Conservation (phyloP, 30 jellyfish, hydroid and myxozoan species). For the Pseudorhiza aurosa region DNA sequence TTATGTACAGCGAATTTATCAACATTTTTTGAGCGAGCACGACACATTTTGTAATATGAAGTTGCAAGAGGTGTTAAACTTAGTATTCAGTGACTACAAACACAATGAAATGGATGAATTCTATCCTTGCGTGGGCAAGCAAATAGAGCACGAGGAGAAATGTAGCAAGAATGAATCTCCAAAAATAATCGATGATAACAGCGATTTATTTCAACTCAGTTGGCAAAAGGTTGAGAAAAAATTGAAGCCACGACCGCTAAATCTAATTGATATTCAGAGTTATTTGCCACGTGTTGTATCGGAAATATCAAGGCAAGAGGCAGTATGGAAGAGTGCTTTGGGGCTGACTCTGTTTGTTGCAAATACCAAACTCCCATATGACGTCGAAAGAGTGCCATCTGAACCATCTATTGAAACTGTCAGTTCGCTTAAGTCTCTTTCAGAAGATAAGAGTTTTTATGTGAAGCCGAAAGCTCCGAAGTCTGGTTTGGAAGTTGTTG, state of each 20-base stretch:
- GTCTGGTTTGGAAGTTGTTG: conserved; percentile 81
- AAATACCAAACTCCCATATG: conserved; percentile 51
- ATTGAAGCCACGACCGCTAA: conserved; percentile 45
- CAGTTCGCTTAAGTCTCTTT: not conserved
- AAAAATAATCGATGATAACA: not conserved
- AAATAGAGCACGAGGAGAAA: not conserved
- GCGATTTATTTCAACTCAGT: not conserved
- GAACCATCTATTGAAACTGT: not conserved
- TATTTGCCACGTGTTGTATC: conserved; percentile 82
- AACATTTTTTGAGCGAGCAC: conserved; percentile 18
- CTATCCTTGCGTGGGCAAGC: not conserved
- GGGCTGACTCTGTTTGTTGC: conserved; percentile 77
- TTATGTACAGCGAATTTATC: conserved; percentile 59
- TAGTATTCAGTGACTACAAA: conserved; percentile 39
- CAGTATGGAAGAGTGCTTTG: conserved; percentile 70
- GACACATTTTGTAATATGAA: conserved; percentile 27
- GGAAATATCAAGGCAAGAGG: conserved; percentile 70
- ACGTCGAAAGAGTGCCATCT: not conserved
- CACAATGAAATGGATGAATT: not conserved
- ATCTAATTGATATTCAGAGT: conserved; percentile 44
- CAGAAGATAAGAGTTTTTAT: not conserved
- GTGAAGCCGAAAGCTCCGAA: conserved; percentile 15
- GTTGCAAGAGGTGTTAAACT: conserved; percentile 30
- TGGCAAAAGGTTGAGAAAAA: conserved; percentile 42
- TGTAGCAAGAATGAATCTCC: not conserved